A percentile compares a stretch with the other conserved stretches of the same genome.
Evolutionary conservation across 2,113 vertebrate species (phyloP).

Genomic region (Caretta caretta): DNA sequence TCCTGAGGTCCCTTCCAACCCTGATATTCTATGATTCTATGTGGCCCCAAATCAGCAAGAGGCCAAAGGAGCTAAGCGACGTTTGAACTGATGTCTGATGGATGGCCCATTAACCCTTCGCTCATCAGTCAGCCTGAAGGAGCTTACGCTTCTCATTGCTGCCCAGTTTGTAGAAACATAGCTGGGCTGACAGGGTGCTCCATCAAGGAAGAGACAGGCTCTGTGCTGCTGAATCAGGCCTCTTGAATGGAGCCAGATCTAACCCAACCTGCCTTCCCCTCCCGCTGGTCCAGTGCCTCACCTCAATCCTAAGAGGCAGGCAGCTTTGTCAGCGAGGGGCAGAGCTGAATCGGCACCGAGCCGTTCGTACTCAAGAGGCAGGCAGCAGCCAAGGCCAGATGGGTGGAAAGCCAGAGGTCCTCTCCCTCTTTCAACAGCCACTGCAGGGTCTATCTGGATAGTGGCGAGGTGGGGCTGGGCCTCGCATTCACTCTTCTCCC

Average conservation of each 20-base stretch:
- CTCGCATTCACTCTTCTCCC: neutral
- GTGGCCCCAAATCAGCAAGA: accelerated
- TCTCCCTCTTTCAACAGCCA: too few species aligned
- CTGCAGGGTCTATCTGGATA: neutral
- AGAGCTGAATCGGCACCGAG: too few species aligned
- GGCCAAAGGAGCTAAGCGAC: neutral
- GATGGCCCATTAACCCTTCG: neutral
- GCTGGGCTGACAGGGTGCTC: accelerated
- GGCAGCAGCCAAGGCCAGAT: too few species aligned
- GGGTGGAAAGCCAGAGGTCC: too few species aligned
- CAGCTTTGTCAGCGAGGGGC: too few species aligned
- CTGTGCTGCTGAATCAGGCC: too few species aligned
- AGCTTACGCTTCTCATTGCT: neutral
- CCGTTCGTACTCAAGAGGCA: neutral
- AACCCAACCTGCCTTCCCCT: too few species aligned
- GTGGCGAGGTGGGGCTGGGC: neutral
- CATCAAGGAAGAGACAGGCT: too few species aligned
- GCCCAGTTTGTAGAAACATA: accelerated
- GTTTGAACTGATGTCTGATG: neutral
- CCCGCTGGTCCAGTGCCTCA: neutral
- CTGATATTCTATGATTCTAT: too few species aligned
- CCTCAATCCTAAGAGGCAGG: neutral
- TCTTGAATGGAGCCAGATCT: too few species aligned
- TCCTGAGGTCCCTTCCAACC: too few species aligned
- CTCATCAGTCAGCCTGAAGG: too few species aligned